Evolutionary conservation across 2,113 vertebrate species (phyloP), one percentile per base, ranked within the genome.

Genomic region (Ptilorrhoa leucosticta): DNA sequence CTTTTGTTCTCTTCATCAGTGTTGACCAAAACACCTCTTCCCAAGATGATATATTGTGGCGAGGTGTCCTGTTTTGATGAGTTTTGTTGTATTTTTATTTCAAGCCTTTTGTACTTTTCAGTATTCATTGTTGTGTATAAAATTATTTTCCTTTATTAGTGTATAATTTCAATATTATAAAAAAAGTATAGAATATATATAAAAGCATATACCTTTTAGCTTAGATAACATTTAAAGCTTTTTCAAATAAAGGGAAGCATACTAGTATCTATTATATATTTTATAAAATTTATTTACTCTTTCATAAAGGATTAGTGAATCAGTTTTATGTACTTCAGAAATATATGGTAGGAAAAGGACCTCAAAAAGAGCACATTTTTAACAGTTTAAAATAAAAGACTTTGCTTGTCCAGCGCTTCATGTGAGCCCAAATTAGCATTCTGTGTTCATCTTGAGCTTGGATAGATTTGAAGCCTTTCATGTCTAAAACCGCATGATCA

Each of bases 381-480:
- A 92, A 89, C 92, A 87, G 65, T 96, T 94, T 97, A 77, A 96
- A 97, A 94, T 90, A 90, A 96, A 97, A 96, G 89, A 58, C 83
- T 76, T 93, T 77, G 3, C 83, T 96, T 94, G 93, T 94, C 61
- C 73, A 37, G 50, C 19, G 85, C 68, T 69, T 94, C 93, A 37
- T 61, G 64, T 94, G 92, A 92, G 76, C 77, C 40, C 63, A 44
- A 92, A 97, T 98, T 94, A 93, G 85, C 89, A 97, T 98, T 97
- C 97, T 37, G 66, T 50, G 64, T 91, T 96, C 93, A 70, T 97
- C 79, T 60, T 63, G 75, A 95, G 94, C 64, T 70, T 72, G 81
- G 92, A 91, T 94, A 90, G 76, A 96, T 90, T 80, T 65, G 58
- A 89, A 93, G 93, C 48, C 96, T 97, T 97, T 97, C 95, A 97